phyloP scores from a whole-genome alignment of 2,888 invertebrate species.

The Amiota communis region DNA sequence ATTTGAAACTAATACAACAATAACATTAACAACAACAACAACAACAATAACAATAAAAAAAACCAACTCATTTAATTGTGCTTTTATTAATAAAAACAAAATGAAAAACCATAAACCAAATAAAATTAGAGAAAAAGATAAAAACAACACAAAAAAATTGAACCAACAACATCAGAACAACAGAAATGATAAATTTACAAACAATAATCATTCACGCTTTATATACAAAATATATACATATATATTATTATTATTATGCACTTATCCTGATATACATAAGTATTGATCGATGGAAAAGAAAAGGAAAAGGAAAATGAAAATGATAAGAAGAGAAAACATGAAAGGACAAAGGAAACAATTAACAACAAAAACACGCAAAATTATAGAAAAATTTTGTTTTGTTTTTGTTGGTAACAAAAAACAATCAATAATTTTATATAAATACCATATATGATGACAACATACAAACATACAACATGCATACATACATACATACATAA shows the following conservation, averaged over 20 bases:
- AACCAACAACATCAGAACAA: not conserved
- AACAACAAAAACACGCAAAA: too few species aligned
- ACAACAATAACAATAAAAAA: constrained; percentile 1
- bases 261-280: too few species aligned
- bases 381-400: too few species aligned
- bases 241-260: constrained; percentile 1
- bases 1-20: constrained; percentile 15
- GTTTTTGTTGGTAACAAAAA: not conserved
- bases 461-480: not conserved
- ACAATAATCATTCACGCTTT: constrained; percentile 17
- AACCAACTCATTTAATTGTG: constrained; percentile 26
- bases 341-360: too few species aligned
- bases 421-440: too few species aligned
- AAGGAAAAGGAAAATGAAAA: too few species aligned
- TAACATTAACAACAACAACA: constrained; percentile 4
- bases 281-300: too few species aligned
- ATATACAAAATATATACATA: constrained; percentile 20
- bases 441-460: too few species aligned
- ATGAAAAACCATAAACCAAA: not conserved
- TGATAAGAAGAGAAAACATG: too few species aligned
- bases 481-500: constrained; percentile 3
- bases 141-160: not conserved
- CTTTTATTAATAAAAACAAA: constrained; percentile 21
- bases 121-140: not conserved
- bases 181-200: not conserved